Evolutionary conservation across 2,888 invertebrate genomes (phyloP), one percentile per base, ranked within the genome.

Genomic region (Germaria angustata): DNA sequence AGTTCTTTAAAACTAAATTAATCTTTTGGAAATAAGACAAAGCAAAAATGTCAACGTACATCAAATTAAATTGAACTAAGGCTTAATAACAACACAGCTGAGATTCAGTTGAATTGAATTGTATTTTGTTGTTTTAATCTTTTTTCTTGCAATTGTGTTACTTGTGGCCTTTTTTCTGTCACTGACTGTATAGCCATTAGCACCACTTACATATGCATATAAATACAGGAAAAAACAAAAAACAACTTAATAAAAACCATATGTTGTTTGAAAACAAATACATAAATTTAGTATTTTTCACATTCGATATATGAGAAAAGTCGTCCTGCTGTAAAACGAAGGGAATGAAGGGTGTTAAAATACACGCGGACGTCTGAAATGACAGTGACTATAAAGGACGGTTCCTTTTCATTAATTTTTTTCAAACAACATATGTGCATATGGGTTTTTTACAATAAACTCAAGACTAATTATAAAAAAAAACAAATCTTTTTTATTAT

Each of bases 231-330:
- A 63, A 63, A 15, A 65, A 81, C 20, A 68, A 75, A 75, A 63
- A 28, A 36, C 39, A 36, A 55, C 32, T 68, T 63, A 81, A 81
- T 66, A 78, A 78, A 80, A 66, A 59, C 63, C 73, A 79, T 79
- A 73, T 79, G 78, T 63, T 75, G 46, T 69, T 69, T 36, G 15
- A 53, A 61, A 15, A 17, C 17, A 28, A 13, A 66, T 63, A 39
- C 1, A 49, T 59, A 76, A 80, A 59, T 44, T 34, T 9, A 46
- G 44, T 41, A 13, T n/a, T 22, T 63, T 66, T 36, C 49, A 66
- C 20, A 61, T 39, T 59, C 22, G 20, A 39, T 6, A 13, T 22
- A n/a, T 15, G 7, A 24, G 13, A 51, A 53, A 8, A n/a, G 17
- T 15, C 28, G 13, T 49, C 22, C 15, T n/a, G 15, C 17, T n/a